Conservation (phyloP, 2,113 vertebrate species). For the Athene cunicularia region DNA sequence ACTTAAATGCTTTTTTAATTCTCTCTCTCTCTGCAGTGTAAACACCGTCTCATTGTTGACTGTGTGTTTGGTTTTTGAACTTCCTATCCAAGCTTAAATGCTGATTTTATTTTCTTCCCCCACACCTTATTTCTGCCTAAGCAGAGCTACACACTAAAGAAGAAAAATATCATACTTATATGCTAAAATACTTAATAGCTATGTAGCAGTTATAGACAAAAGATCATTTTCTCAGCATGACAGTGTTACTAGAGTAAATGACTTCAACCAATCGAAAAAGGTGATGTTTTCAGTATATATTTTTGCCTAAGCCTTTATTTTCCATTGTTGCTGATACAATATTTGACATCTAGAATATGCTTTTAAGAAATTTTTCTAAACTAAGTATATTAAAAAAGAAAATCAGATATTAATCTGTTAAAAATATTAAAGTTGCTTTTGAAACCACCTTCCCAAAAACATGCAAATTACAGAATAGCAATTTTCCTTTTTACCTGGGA, state of each 20-base stretch:
- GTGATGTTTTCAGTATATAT: slow-evolving; percentile 29
- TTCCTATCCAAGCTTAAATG: not conserved
- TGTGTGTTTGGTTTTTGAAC: not conserved
- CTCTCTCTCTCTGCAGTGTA: not conserved
- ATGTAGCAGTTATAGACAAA: slow-evolving; percentile 51
- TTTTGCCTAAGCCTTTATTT: slow-evolving; percentile 48
- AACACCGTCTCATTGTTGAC: not conserved
- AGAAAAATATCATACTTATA: slow-evolving; percentile 45
- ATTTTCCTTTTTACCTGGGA: not conserved
- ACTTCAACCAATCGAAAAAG: slow-evolving; percentile 38
- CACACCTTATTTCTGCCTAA: not conserved
- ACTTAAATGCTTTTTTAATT: not conserved
- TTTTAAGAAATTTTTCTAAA: slow-evolving; percentile 40
- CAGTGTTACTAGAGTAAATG: slow-evolving; percentile 57
- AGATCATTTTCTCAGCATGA: slow-evolving; percentile 66
- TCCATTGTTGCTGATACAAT: not conserved
- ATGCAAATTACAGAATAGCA: not conserved
- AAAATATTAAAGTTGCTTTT: not conserved
- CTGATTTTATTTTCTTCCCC: not conserved
- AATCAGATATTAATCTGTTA: not conserved
- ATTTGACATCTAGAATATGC: slow-evolving; percentile 13
- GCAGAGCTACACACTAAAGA: not conserved
- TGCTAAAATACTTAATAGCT: slow-evolving; percentile 59
- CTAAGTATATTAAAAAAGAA: not conserved
- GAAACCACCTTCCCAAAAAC: not conserved